These are phyloP conservation scores for Noctua comes DNA, from an alignment of 2,888 invertebrate genomes.

Conservation along the genomic window DNA sequence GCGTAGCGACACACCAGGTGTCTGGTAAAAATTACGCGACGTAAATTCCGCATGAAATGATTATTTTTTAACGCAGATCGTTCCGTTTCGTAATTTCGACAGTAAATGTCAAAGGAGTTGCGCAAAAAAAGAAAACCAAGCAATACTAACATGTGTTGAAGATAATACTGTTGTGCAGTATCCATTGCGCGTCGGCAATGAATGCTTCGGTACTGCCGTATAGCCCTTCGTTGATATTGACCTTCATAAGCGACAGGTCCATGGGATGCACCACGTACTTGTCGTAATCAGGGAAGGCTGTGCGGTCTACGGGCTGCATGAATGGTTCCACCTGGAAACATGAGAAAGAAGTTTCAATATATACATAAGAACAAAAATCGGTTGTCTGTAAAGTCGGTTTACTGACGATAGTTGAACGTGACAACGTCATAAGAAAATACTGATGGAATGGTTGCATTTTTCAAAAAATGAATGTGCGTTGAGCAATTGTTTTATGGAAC, in stretches of 20 bases:
- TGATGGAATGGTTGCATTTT: no score
- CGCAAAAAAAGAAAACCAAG: neutral
- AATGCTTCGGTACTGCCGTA: conserved; percentile 98
- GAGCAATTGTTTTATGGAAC: no score
- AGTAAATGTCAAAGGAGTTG: neutral
- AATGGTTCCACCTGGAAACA: conserved; percentile 94
- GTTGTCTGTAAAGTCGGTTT: no score
- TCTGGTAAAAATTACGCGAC: neutral
- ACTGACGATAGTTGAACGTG: no score
- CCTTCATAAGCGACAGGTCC: conserved; percentile 94
- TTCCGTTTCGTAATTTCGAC: neutral
- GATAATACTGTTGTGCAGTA: conserved; percentile 97
- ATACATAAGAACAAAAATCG: no score
- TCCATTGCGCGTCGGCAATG: conserved; percentile 97
- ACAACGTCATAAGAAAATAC: no score
- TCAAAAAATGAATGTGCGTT: no score
- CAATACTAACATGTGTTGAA: conserved; percentile 95
- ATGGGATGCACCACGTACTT: conserved; percentile 97
- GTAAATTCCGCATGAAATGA: neutral
- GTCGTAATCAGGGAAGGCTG: conserved; percentile 93
- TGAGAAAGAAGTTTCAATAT: neutral
- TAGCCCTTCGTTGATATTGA: conserved; percentile 93
- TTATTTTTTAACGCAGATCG: neutral
- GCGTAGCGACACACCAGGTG: neutral
- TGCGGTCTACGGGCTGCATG: conserved; percentile 93